Conservation (phyloP, 2,113 vertebrate genomes). For the Sapayoa aenigma region DNA sequence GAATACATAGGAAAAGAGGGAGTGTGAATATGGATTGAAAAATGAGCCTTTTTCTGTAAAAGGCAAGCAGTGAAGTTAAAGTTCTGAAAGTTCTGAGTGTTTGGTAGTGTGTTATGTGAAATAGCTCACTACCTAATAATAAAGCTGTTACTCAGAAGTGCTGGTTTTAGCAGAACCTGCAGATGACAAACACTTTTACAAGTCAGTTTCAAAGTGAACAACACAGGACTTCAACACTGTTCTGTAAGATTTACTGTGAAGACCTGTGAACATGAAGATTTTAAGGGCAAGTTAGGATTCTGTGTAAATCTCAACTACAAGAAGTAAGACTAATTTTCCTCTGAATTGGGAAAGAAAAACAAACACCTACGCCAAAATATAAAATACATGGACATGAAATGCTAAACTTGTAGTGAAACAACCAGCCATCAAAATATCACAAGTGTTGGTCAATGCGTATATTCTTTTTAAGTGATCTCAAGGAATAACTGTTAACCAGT, state of each 20-base stretch:
- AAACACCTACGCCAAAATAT: fast-evolving
- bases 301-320: not conserved
- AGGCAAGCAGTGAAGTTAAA: not conserved
- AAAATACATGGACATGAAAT: fast-evolving
- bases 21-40: not conserved
- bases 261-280: fast-evolving
- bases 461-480: not conserved
- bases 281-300: not conserved
- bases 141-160: not conserved
- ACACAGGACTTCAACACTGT: not conserved
- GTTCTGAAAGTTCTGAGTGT: not conserved
- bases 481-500: not conserved
- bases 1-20: fast-evolving
- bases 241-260: not conserved
- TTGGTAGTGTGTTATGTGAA: not conserved
- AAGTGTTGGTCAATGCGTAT: not conserved
- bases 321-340: not conserved
- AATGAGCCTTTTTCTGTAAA: not conserved
- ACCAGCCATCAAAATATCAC: not conserved
- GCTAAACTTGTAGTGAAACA: not conserved
- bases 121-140: not conserved
- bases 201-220: not conserved
- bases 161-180: not conserved
- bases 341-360: not conserved
- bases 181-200: fast-evolving